A percentile compares a stretch with the other conserved stretches of the same genome.
Evolutionary conservation across 2,888 invertebrate genomes (phyloP).

Genomic region (Aporophyla nigra): DNA sequence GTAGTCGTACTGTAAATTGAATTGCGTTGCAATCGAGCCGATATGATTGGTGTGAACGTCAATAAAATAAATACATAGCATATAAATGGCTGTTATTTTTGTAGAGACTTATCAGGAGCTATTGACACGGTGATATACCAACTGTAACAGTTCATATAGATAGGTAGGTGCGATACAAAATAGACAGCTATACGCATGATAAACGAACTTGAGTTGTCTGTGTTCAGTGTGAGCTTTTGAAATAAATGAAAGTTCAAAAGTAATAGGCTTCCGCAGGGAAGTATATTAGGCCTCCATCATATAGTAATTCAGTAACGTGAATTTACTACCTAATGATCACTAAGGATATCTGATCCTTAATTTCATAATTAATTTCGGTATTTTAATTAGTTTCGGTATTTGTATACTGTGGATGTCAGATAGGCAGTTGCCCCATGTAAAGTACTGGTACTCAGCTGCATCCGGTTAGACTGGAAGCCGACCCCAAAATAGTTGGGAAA

Average conservation of each 20-base stretch:
- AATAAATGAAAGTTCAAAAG: background rate
- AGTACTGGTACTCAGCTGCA: too few relatives aligned
- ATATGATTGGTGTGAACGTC: background rate
- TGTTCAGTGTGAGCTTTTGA: background rate
- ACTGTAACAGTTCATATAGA: too few relatives aligned
- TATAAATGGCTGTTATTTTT: background rate
- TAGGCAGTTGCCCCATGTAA: too few relatives aligned
- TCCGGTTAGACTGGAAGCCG: too few relatives aligned
- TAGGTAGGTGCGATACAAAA: background rate
- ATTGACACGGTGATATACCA: background rate
- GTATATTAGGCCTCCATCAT: background rate
- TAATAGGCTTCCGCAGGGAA: conserved; percentile 5
- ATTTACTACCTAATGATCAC: background rate
- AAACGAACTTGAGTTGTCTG: background rate
- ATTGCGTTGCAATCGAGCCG: background rate
- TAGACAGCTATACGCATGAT: background rate
- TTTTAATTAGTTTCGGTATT: too few relatives aligned
- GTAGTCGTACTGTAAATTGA: background rate
- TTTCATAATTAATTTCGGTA: too few relatives aligned
- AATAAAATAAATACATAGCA: conserved; percentile 39
- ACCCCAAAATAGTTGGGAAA: too few relatives aligned
- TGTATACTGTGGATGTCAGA: too few relatives aligned
- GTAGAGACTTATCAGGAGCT: background rate
- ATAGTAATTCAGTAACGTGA: background rate
- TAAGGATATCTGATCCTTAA: background rate